Evolutionary conservation across 2,797 vertebrate species (phyloP).

Genomic region (Gila robusta): DNA sequence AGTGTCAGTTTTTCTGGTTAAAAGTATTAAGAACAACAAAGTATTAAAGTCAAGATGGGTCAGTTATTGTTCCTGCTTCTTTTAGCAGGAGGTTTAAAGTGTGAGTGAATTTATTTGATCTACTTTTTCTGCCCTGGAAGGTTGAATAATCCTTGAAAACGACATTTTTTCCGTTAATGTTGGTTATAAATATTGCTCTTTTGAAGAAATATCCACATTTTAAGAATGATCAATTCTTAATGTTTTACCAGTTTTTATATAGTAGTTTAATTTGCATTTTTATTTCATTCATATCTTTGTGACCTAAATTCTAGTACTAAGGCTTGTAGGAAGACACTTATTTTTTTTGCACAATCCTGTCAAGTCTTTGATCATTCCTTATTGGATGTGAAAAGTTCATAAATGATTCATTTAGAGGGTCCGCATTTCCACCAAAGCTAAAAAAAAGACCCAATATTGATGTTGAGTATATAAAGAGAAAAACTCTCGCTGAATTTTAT

Average conservation of each 20-base stretch:
- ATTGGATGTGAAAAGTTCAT: neutral
- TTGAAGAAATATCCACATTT: conserved; percentile 16
- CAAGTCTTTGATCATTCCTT: neutral
- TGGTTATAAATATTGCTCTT: neutral
- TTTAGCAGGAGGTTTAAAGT: neutral
- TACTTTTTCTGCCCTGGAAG: neutral
- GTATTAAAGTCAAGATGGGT: conserved; percentile 47
- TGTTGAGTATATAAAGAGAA: neutral
- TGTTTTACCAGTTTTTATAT: neutral
- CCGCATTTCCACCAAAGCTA: neutral
- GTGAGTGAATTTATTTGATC: neutral
- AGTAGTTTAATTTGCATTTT: neutral
- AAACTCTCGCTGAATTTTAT: neutral
- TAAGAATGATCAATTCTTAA: neutral
- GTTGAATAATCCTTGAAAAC: neutral
- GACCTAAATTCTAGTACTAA: neutral
- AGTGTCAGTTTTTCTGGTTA: conserved; percentile 54
- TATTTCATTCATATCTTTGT: neutral
- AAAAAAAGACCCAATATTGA: neutral
- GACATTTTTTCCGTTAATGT: neutral
- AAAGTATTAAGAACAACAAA: conserved; percentile 49
- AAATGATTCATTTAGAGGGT: neutral
- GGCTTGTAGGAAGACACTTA: neutral
- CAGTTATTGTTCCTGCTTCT: conserved; percentile 2
- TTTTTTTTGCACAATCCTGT: neutral